Conservation (phyloP, 2,888 invertebrate genomes). For the Cerceris ruficornis region DNA sequence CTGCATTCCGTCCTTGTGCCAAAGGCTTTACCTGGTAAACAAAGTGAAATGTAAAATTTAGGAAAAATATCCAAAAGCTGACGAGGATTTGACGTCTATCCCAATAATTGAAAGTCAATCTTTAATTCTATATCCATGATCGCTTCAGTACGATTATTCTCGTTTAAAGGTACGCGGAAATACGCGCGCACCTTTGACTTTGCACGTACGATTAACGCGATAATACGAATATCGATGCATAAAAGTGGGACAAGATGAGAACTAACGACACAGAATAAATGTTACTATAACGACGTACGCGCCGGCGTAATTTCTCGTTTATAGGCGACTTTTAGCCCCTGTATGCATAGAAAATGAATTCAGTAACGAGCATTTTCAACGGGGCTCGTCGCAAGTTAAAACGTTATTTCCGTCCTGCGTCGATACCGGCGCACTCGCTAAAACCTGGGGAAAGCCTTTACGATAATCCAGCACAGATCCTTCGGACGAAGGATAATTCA, state of each 20-base stretch:
- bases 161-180: too few relatives aligned
- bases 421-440: slow-evolving; percentile 2
- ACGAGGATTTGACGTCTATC: too few relatives aligned
- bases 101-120: too few relatives aligned
- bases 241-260: slow-evolving; percentile 22
- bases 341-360: slow-evolving; percentile 46
- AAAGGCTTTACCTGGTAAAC: too few relatives aligned
- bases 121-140: too few relatives aligned
- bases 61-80: too few relatives aligned
- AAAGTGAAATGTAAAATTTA: too few relatives aligned
- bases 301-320: slow-evolving; percentile 62
- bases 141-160: too few relatives aligned
- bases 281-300: slow-evolving; percentile 25
- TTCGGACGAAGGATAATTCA: too few relatives aligned
- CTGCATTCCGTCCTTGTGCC: too few relatives aligned
- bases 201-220: background rate
- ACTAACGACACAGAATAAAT: slow-evolving; percentile 30
- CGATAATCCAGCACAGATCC: background rate
- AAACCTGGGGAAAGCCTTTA: background rate
- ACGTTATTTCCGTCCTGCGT: slow-evolving; percentile 24
- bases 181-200: too few relatives aligned
- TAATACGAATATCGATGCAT: slow-evolving; percentile 4
- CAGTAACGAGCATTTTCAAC: slow-evolving; percentile 51
- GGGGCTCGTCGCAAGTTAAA: slow-evolving; percentile 43
- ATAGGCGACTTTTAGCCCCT: slow-evolving; percentile 54